Conservation (phyloP, 2,888 invertebrate species). For the Mimachlamys varia region DNA sequence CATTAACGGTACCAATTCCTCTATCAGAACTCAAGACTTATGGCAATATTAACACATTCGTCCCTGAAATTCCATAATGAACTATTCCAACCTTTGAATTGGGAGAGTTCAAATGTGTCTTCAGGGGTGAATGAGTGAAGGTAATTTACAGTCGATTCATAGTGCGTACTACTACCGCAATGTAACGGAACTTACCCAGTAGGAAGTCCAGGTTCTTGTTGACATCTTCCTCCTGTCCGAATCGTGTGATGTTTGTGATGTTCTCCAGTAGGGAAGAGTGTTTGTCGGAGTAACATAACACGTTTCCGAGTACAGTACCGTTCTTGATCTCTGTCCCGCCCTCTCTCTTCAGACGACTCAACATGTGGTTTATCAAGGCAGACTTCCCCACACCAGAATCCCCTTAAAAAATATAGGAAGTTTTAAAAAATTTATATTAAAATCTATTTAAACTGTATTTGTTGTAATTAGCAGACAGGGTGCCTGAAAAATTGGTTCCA, state of each 20-base stretch:
- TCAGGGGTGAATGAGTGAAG: no score
- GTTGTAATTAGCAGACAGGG: no score
- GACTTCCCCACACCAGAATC: constrained; percentile 81
- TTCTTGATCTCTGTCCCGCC: constrained; percentile 74
- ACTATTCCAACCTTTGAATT: no score
- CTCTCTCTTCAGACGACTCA: constrained; percentile 76
- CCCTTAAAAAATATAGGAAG: constrained; percentile 65
- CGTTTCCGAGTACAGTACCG: constrained; percentile 77
- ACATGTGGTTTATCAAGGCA: constrained; percentile 78
- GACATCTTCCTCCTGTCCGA: constrained; percentile 68
- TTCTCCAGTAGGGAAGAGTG: constrained; percentile 76
- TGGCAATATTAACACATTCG: no score
- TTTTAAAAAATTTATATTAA: neutral
- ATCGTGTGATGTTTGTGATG: constrained; percentile 75
- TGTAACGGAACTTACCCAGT: constrained; percentile 57
- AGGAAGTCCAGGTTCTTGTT: constrained; percentile 69
- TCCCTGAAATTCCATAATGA: no score
- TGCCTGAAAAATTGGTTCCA: no score
- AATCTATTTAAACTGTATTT: no score
- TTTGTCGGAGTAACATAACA: constrained; percentile 79
- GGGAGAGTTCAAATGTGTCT: no score
- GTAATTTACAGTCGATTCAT: no score
- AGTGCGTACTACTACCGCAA: neutral
- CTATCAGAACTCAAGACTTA: no score
- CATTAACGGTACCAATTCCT: no score